phyloP scores from a whole-genome alignment of 2,888 invertebrate genomes.

The Saturnia pavonia region DNA sequence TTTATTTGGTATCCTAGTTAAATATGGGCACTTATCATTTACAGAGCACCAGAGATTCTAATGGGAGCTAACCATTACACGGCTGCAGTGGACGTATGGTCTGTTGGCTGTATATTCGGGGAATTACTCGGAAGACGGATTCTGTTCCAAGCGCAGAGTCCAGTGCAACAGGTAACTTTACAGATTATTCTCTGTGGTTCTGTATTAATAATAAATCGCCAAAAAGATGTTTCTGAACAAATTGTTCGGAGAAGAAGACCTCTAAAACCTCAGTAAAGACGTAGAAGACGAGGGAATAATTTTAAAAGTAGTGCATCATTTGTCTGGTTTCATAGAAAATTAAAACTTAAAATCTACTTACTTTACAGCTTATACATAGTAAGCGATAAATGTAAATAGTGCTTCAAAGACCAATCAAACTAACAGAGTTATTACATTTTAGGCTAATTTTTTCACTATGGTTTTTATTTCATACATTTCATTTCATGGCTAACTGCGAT shows the following conservation, averaged over 20 bases:
- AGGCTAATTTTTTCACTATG: too few relatives aligned
- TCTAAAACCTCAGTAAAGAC: not conserved
- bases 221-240: not conserved
- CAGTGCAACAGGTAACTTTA: conserved; percentile 91
- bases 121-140: conserved; percentile 97
- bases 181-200: not conserved
- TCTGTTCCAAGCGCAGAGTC: conserved; percentile 98
- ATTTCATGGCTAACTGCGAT: too few relatives aligned
- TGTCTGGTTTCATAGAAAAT: too few relatives aligned
- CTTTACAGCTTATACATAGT: too few relatives aligned
- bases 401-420: too few relatives aligned
- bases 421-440: too few relatives aligned
- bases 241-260: not conserved
- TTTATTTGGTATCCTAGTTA: too few relatives aligned
- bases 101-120: conserved; percentile 99
- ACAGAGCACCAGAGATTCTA: conserved; percentile 97
- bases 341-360: too few relatives aligned
- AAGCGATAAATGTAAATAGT: too few relatives aligned
- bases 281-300: not conserved
- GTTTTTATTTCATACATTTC: too few relatives aligned
- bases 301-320: too few relatives aligned
- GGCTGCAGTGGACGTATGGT: conserved; percentile 99
- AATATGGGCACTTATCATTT: conserved; percentile 32
- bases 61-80: conserved; percentile 99
- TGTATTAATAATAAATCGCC: not conserved